phyloP scores from a whole-genome alignment of 2,888 invertebrate species.

The Tinea trinotella region DNA sequence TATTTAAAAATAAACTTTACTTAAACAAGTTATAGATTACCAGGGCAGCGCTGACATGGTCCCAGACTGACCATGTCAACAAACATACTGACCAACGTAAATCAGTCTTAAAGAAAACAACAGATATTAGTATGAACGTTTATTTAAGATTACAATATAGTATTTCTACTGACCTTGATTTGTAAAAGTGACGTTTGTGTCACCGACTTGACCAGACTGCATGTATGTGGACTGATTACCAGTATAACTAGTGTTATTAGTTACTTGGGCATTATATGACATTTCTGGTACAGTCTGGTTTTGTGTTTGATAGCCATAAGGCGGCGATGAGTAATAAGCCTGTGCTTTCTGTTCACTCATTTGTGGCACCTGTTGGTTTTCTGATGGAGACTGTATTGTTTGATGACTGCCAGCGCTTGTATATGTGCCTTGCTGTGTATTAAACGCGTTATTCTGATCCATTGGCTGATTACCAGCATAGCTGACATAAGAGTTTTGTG shows the following conservation, averaged over 20 bases:
- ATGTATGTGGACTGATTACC: slow-evolving; percentile 49
- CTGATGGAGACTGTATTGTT: slow-evolving; percentile 63
- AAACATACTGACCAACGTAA: no score
- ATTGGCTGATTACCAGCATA: slow-evolving; percentile 33
- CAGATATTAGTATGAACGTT: neutral
- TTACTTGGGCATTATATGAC: slow-evolving; percentile 29
- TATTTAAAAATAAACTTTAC: no score
- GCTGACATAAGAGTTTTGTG: slow-evolving; percentile 53
- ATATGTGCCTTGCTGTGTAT: slow-evolving; percentile 48
- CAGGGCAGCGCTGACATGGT: no score
- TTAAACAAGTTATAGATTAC: no score
- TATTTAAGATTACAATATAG: neutral
- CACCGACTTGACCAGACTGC: slow-evolving; percentile 42
- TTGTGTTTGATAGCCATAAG: slow-evolving; percentile 61
- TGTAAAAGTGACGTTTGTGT: slow-evolving; percentile 43
- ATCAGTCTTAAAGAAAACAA: neutral
- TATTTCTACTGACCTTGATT: slow-evolving; percentile 52
- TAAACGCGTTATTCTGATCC: slow-evolving; percentile 33
- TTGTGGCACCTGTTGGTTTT: slow-evolving; percentile 32
- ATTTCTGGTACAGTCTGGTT: slow-evolving; percentile 26
- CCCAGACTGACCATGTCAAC: no score
- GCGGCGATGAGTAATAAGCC: slow-evolving; percentile 57
- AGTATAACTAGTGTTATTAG: slow-evolving; percentile 47
- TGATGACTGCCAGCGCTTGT: slow-evolving; percentile 60
- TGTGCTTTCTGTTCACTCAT: slow-evolving; percentile 34